A percentile compares a stretch with the other conserved stretches of the same genome.
These are phyloP conservation scores for Himalopsyche tibetana DNA, from an alignment of 2,888 invertebrate species.

Conservation along the genomic window DNA sequence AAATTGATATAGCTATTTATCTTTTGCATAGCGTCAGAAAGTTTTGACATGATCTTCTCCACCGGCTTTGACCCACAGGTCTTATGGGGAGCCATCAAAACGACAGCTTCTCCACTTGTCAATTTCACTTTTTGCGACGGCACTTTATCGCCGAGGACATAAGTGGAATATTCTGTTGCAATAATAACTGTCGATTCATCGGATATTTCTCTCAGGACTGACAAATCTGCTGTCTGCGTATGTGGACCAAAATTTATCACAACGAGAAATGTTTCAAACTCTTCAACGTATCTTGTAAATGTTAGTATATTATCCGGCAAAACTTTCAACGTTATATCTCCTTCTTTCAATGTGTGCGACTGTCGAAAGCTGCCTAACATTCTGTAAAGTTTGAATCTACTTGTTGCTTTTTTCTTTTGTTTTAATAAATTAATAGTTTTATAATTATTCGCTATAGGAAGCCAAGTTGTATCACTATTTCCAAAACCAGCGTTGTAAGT, in stretches of 20 bases:
- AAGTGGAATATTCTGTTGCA: conserved; percentile 45
- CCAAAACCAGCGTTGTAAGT: conserved; percentile 69
- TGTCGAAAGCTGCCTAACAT: conserved; percentile 28
- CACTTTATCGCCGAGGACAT: conserved; percentile 49
- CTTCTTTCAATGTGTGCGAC: conserved; percentile 62
- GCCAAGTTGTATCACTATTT: conserved; percentile 70
- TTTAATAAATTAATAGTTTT: conserved; percentile 70
- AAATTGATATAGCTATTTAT: conserved; percentile 73
- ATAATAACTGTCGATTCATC: conserved; percentile 71
- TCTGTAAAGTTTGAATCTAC: conserved; percentile 67
- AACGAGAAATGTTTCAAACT: conserved; percentile 71
- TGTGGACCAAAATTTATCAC: conserved; percentile 76
- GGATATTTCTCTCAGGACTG: conserved; percentile 72
- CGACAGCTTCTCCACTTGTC: conserved; percentile 71
- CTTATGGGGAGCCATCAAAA: conserved; percentile 72
- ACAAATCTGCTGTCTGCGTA: conserved; percentile 73
- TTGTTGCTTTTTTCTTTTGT: conserved; percentile 67
- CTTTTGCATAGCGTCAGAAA: conserved; percentile 76
- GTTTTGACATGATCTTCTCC: conserved; percentile 73
- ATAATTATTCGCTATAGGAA: conserved; percentile 73
- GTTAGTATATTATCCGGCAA: conserved; percentile 36
- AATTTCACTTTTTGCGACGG: conserved; percentile 67
- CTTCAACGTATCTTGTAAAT: conserved; percentile 70
- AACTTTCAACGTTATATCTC: background rate
- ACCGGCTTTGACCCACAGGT: conserved; percentile 75